phyloP scores from a whole-genome alignment of 2,888 invertebrate genomes.

The Drosophila mercatorum region DNA sequence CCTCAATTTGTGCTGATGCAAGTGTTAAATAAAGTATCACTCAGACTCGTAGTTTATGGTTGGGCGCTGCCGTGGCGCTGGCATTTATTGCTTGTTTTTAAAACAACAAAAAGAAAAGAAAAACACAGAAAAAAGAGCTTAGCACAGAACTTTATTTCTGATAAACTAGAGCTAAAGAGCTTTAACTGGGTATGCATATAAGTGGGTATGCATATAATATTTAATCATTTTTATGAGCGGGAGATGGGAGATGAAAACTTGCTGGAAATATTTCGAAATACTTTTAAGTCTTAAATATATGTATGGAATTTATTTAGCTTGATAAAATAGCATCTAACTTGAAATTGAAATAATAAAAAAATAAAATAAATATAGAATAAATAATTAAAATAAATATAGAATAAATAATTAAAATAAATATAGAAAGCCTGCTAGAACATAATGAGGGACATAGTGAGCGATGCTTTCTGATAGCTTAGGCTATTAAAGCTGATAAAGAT shows the following conservation, averaged over 20 bases:
- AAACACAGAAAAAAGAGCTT: background rate
- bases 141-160: constrained; percentile 1
- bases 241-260: background rate
- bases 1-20: constrained; percentile 30
- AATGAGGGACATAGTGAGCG: too few relatives aligned
- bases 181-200: background rate
- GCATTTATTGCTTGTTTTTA: constrained; percentile 68
- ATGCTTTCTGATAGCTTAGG: too few relatives aligned
- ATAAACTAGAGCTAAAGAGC: background rate
- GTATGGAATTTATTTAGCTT: too few relatives aligned
- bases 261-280: background rate
- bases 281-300: too few relatives aligned
- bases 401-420: too few relatives aligned
- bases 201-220: background rate
- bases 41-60: constrained; percentile 45
- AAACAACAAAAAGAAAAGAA: constrained; percentile 20
- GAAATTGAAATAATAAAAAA: too few relatives aligned
- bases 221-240: background rate
- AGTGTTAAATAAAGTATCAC: constrained; percentile 63
- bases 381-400: too few relatives aligned
- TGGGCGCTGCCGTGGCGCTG: constrained; percentile 26
- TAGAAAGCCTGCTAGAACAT: too few relatives aligned
- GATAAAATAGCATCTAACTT: too few relatives aligned
- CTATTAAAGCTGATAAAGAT: too few relatives aligned
- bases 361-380: too few relatives aligned